Evolutionary conservation across 2,113 vertebrate genomes (phyloP), one percentile per base, ranked within the genome.

Genomic region (Diadophis punctatus): DNA sequence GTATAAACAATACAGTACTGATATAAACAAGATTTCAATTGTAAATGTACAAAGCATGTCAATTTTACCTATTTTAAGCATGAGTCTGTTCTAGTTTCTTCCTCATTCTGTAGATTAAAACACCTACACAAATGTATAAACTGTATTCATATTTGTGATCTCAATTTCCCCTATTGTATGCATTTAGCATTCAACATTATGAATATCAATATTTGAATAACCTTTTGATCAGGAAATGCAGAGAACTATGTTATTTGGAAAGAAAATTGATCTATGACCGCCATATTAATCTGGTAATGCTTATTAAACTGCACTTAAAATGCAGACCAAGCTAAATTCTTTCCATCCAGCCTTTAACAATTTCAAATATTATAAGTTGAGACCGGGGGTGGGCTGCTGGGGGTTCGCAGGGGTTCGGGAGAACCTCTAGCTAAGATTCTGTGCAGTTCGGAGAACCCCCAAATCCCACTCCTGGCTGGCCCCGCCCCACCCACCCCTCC

Each of bases 1-100:
- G 60, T 46, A 56, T 89, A 94, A 92, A 34, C 92, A 94, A 90
- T 63, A 80, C 4, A 39, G n/a, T 39, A 34, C 89, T 52, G 9
- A 86, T 12, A 8, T 34, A 92, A 89, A 93, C 91, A 90, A 74
- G 39, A 27, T 43, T 49, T 56, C 23, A 63, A 85, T 92, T 92
- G 94, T 91, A 93, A 5, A 39, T 34, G 1, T 80, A 80, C 68
- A 80, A 34, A 39, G 16, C 68, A 80, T 80, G 68, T 80, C 68
- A 80, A 80, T 80, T 80, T 74, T 80, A 80, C n/a, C 68, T 80
- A 80, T 80, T 80, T 39, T 80, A 80, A 80, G 68, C 16, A 80
- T 39, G 68, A 39, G 6, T 34, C 68, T 39, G 16, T 80, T 80
- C 68, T 80, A 39, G 34, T 80, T 80, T 1, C 68, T 80, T 80